Base-by-base conservation (phyloP, 1,140 invertebrate genomes). In the Anastrepha ludens region DNA sequence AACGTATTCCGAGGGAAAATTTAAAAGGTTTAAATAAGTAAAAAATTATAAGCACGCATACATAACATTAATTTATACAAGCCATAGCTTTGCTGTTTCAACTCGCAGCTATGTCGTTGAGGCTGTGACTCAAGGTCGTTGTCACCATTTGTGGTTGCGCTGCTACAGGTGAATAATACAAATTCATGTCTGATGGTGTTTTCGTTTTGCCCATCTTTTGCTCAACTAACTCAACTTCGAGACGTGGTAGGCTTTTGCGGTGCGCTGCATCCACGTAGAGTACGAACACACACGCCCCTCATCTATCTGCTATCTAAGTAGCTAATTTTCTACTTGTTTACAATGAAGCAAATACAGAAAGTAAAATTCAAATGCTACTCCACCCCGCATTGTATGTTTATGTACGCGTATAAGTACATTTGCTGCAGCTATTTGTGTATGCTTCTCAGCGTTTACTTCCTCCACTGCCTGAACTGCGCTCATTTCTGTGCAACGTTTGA, bases 81-180 rank as follows among this genome's bases (percentile, higher is more conserved):
- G 50, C 50, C 6, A 55, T 55, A n/a, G 67, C 4, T 0, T 13
- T 74, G 67, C 41, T 9, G 41, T 6, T 44, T 44, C 29, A 62
- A 17, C 67, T 44, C 11, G 67, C 15, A 41, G 15, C 13, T 13
- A 47, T 44, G 67, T 74, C 13, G 13, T 70, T 44, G 67, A 47
- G 67, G 67, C 67, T 74, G 67, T n/a, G 67, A 5, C 67, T 74
- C 67, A 74, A 74, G 67, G 67, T 74, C 67, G 67, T 74, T 74
- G 67, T 47, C 67, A 47, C 67, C 67, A 47, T 17, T 74, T 74
- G 41, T 44, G 39, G 67, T 4, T 47, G 41, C 4, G 41, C 67
- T 70, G 65, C 20, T 41, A 67, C 67, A 74, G 41, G 67, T 74
- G 67, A 74, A 74, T 41, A 74, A 74, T 74, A 47, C 67, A 74